Evolutionary conservation across 2,797 vertebrate genomes (phyloP), one percentile per base, ranked within the genome.

Genomic region (Esox lucius): DNA sequence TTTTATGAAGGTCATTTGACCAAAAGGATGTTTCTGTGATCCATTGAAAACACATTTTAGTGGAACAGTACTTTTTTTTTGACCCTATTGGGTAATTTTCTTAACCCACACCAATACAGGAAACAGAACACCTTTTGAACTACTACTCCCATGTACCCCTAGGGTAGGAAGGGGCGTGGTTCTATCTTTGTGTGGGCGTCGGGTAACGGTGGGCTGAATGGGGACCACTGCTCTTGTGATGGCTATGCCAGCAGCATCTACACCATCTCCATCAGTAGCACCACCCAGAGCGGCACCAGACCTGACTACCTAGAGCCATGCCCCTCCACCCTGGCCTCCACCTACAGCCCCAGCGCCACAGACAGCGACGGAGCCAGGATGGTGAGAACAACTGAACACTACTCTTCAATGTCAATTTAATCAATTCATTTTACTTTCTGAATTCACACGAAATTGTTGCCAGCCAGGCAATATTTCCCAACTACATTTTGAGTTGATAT

Each of bases 121-220:
- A 46, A 46, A 46, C 6, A 46, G 11, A 46, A 46, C 6, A 42
- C 42, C 8, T 46, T 3, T 46, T 46, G 1, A 46, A 46, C 42
- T 4, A 3, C 3, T 12, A 46, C 8, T 4, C 42, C 42, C 42
- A 46, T 46, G 42, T 46, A 46, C 42, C 6, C 42, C 3, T 66
- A 78, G 85, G 95, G 98, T 17, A 93, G 97, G 78, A 93, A 89
- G 70, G 96, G 96, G 59, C 93, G 93, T 78, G 98, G 98, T 73
- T 99, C 97, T 6, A 90, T 99, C 74, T 99, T 96, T 71, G 95
- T 99, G 9, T 99, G 98, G 97, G 96, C 97, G 0, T 96, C 98
- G 2, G 97, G 98, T 78, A 97, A 96, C 72, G 98, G 98, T 1
- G 97, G 97, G 49, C 92, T 88, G 71, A 94, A 89, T 82, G 93